Evolutionary conservation across 1,140 invertebrate species (phyloP), one percentile per base, ranked within the genome.

Genomic region (Eurytemora carolleeae): DNA sequence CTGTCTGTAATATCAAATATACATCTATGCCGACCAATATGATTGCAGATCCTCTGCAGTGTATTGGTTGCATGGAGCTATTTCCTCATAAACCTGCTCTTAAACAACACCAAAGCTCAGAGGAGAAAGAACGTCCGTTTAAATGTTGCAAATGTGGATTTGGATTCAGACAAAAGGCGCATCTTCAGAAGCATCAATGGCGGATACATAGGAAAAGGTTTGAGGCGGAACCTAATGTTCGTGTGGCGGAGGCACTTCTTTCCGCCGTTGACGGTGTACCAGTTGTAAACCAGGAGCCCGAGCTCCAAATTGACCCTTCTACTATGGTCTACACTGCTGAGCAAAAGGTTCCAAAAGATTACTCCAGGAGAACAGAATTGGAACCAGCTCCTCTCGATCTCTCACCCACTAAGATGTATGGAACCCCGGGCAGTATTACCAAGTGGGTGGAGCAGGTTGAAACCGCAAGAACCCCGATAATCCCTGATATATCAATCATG

Each of bases 151-250:
- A 65, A 55, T 67, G 66, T 59, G 66, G 66, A 21, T 65, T 62
- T 26, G 65, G 65, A 20, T 67, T 67, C 63, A 65, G 65, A 55
- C 66, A 67, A 25, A 67, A 67, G 61, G 66, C 66, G 17, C 66
- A 67, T 53, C 55, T 67, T 31, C 65, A 67, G 52, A 67, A 67
- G 26, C 66, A 67, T 52, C 66, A 66, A 61, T 59, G 58, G 58
- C 21, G 58, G n/a, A 59, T 59, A 22, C 58, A 59, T n/a, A 22
- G 58, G 18, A 24, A 25, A 2, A 24, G 22, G 23, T 31, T 25
- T 19, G 58, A 59, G 16, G 17, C 58, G 1, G 58, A 59, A 12
- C 55, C 21, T 20, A 2, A n/a, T 1, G 23, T 19, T 21, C 18
- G 22, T n/a, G 55, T 20, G 55, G n/a, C 55, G n/a, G 55, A 57